A percentile compares a stretch with the other conserved stretches of the same genome.
Evolutionary conservation across 1,140 invertebrate species (phyloP).

Genomic region (Drosophila trapezifrons): DNA sequence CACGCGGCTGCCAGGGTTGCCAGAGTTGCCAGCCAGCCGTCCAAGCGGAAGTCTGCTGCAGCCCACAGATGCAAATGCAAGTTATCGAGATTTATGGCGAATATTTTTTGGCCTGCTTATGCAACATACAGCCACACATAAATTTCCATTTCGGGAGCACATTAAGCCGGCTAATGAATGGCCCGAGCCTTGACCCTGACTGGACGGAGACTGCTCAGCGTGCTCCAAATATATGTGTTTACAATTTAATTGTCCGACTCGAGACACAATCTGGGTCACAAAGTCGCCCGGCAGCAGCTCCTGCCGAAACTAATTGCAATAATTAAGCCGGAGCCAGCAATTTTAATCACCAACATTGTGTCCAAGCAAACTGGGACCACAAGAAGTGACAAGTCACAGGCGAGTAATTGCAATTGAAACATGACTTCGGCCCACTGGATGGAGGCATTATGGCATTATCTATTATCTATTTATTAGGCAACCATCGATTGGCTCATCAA

Average conservation of each 20-base stretch:
- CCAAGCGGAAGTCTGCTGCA: slow-evolving; percentile 36
- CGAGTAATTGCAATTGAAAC: slow-evolving; percentile 46
- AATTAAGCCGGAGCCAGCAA: slow-evolving; percentile 50
- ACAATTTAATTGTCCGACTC: slow-evolving; percentile 46
- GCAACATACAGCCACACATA: slow-evolving; percentile 39
- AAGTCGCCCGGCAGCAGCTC: slow-evolving; percentile 35
- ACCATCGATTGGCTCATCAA: slow-evolving; percentile 26
- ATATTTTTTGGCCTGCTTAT: slow-evolving; percentile 52
- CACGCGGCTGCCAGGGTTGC: slow-evolving; percentile 59
- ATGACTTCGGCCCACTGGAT: neutral
- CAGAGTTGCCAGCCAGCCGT: slow-evolving; percentile 24
- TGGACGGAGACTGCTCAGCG: slow-evolving; percentile 7
- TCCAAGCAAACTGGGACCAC: slow-evolving; percentile 16
- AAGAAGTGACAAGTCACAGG: slow-evolving; percentile 20
- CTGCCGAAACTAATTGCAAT: slow-evolving; percentile 64
- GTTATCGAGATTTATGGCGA: slow-evolving; percentile 63
- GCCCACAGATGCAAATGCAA: slow-evolving; percentile 46
- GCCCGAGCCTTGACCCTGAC: slow-evolving; percentile 39
- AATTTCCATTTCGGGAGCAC: slow-evolving; percentile 33
- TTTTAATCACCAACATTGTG: slow-evolving; percentile 44
- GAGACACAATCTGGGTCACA: slow-evolving; percentile 34
- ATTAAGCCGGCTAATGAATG: slow-evolving; percentile 37
- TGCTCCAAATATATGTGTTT: slow-evolving; percentile 29
- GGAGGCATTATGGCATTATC: slow-evolving; percentile 11
- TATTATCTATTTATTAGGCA: slow-evolving; percentile 16